Evolutionary conservation across 2,888 invertebrate species (phyloP).

Genomic region (Melanophora roralis): DNA sequence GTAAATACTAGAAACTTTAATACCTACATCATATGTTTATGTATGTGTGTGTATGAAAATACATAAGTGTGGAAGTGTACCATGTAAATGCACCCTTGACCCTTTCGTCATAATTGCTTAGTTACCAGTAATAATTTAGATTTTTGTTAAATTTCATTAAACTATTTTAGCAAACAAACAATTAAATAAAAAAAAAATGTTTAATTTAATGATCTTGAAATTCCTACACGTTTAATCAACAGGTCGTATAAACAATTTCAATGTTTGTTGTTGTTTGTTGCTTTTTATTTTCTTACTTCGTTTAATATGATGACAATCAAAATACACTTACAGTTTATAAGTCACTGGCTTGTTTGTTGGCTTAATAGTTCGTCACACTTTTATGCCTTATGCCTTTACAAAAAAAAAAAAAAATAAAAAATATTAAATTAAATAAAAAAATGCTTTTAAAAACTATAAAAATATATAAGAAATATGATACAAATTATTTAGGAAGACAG

Average conservation of each 20-base stretch:
- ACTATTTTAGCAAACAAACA: constrained; percentile 43
- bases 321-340: neutral
- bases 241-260: constrained; percentile 49
- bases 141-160: constrained; percentile 29
- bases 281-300: constrained; percentile 30
- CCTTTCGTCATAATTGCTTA: constrained; percentile 30
- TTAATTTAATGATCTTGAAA: constrained; percentile 59
- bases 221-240: constrained; percentile 58
- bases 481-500: constrained; percentile 41
- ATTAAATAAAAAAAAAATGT: too few species aligned
- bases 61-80: too few species aligned
- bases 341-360: neutral
- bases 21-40: too few species aligned
- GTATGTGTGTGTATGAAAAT: neutral
- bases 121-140: neutral
- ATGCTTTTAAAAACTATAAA: too few species aligned
- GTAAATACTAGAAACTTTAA: too few species aligned
- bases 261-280: constrained; percentile 1
- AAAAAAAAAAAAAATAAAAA: neutral
- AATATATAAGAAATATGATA: constrained; percentile 54
- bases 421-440: too few species aligned
- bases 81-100: constrained; percentile 48
- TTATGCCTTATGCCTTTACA: constrained; percentile 24
- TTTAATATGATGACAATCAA: constrained; percentile 32
- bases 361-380: constrained; percentile 17